Conservation (phyloP, 2,797 vertebrate genomes). For the Pantherophis vulpinus region DNA sequence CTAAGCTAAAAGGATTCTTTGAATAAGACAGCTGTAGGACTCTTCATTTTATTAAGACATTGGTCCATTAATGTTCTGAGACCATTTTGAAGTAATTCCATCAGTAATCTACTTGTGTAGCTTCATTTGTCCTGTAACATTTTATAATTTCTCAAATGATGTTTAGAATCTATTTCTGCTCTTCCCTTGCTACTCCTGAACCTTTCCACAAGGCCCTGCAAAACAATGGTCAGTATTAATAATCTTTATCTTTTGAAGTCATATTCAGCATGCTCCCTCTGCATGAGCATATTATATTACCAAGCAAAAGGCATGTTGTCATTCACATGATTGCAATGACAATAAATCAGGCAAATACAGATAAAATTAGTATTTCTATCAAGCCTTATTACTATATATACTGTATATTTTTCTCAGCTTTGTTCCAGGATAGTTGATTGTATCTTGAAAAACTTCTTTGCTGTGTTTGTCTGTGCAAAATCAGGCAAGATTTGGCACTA, state of each 20-base stretch:
- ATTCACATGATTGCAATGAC: not conserved
- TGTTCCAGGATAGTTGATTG: not conserved
- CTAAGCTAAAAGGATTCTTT: not conserved
- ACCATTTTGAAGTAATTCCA: not conserved
- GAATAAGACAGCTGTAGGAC: too few species aligned
- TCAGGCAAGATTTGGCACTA: not conserved
- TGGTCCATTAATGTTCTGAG: not conserved
- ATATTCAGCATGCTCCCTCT: not conserved
- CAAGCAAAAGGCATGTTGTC: not conserved
- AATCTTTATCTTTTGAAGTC: not conserved
- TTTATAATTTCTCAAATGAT: not conserved
- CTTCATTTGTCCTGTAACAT: not conserved
- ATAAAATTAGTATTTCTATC: not conserved
- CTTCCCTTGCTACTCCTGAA: not conserved
- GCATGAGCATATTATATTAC: not conserved
- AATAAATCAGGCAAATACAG: not conserved
- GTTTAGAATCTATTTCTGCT: not conserved
- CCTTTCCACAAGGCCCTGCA: not conserved
- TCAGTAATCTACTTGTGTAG: not conserved
- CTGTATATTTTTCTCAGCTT: not conserved
- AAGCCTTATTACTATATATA: not conserved
- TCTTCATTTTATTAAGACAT: not conserved
- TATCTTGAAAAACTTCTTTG: not conserved
- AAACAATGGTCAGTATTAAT: not conserved
- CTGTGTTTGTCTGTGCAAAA: not conserved